These are phyloP conservation scores for Tamandua tetradactyla DNA, from an alignment of 2,797 vertebrate genomes.

Conservation along the genomic window DNA sequence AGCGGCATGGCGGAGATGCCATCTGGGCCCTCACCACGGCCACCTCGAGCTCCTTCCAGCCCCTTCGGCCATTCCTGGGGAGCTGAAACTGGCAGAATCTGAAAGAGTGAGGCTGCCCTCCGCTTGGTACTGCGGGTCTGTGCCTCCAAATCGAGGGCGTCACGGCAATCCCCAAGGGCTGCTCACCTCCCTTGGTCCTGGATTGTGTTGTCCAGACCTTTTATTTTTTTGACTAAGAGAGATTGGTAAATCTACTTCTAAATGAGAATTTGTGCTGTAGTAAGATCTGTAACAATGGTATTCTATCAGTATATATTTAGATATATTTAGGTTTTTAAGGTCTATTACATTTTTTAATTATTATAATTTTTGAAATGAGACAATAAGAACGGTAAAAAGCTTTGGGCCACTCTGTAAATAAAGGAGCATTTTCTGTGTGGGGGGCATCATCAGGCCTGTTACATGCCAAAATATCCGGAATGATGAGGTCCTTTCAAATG, in stretches of 20 bases:
- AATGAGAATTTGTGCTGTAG: not conserved
- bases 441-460: too few relatives aligned
- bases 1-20: not conserved
- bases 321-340: not conserved
- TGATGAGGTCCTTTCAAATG: too few relatives aligned
- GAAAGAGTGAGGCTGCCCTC: too few relatives aligned
- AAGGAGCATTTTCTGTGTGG: too few relatives aligned
- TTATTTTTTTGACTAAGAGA: not conserved
- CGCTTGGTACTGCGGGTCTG: not conserved
- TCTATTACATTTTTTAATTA: not conserved
- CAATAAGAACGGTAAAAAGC: too few relatives aligned
- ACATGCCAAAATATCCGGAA: too few relatives aligned
- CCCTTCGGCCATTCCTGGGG: not conserved
- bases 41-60: not conserved
- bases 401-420: too few relatives aligned
- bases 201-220: not conserved
- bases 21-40: not conserved
- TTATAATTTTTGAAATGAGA: too few relatives aligned
- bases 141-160: not conserved
- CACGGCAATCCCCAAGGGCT: not conserved
- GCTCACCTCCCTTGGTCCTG: not conserved
- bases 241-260: not conserved
- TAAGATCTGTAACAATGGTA: not conserved
- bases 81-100: not conserved
- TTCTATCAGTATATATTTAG: not conserved